Conservation (phyloP, 2,888 invertebrate genomes). For the Taphrorychus bicolor region DNA sequence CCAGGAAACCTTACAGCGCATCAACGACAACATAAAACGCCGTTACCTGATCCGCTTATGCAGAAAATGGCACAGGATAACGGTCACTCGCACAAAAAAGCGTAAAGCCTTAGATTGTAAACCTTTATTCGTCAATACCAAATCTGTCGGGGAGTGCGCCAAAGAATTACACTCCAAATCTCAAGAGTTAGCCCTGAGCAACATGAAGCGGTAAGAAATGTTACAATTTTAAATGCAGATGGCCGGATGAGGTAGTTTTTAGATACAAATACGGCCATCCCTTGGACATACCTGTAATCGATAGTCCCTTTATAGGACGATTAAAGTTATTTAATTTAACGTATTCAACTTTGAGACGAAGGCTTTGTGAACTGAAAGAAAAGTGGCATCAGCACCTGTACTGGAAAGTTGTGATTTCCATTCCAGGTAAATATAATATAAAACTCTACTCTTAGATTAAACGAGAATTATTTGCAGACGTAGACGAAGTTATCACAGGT, state of each 20-base stretch:
- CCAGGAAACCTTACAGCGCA: conserved; percentile 55
- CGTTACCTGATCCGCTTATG: conserved; percentile 57
- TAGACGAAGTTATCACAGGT: conserved; percentile 41
- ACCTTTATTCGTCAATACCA: conserved; percentile 64
- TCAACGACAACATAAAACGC: conserved; percentile 55
- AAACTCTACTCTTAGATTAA: too few species aligned
- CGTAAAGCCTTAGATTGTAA: conserved; percentile 64
- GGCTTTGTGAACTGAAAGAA: conserved; percentile 45
- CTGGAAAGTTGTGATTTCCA: conserved; percentile 71
- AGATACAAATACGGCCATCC: conserved; percentile 60
- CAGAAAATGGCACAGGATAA: conserved; percentile 60
- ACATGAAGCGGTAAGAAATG: conserved; percentile 59
- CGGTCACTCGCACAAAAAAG: conserved; percentile 58
- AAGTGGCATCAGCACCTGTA: conserved; percentile 54
- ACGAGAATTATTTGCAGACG: conserved; percentile 22
- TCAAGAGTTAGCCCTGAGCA: conserved; percentile 59
- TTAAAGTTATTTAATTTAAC: conserved; percentile 51
- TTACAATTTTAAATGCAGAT: neutral
- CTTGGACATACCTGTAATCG: conserved; percentile 44
- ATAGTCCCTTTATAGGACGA: conserved; percentile 42
- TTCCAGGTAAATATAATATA: conserved; percentile 63
- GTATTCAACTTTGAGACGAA: conserved; percentile 48
- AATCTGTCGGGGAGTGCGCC: conserved; percentile 58
- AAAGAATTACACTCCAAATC: conserved; percentile 59
- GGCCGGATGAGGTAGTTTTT: neutral